A percentile compares a stretch with the other conserved stretches of the same genome.
phyloP scores from a whole-genome alignment of 2,888 invertebrate genomes.

The Cacoxenus indagator region DNA sequence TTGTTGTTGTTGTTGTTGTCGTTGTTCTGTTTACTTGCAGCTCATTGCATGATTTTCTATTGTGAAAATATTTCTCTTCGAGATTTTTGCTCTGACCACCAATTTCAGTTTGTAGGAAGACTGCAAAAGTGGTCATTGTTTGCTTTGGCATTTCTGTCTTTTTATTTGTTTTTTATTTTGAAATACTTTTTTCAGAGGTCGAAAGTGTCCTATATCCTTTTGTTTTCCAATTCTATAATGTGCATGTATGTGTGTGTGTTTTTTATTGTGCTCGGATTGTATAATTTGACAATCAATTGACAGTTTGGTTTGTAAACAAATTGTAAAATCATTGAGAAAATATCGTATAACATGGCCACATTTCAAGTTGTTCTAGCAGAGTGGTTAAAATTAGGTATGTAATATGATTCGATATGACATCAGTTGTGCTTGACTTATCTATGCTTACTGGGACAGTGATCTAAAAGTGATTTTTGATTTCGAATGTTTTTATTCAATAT shows the following conservation, averaged over 20 bases:
- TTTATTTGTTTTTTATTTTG: neutral
- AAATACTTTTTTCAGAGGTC: neutral
- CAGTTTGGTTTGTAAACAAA: constrained; percentile 58
- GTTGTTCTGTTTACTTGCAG: neutral
- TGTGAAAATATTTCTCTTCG: neutral
- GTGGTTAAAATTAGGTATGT: no score
- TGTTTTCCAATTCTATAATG: constrained; percentile 11
- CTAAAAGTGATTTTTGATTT: no score
- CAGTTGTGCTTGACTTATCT: no score
- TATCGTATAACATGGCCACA: neutral
- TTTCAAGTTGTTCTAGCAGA: neutral
- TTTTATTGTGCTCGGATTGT: constrained; percentile 35
- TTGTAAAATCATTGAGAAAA: constrained; percentile 26
- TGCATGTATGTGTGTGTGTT: neutral
- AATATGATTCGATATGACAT: no score
- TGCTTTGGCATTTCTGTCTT: neutral
- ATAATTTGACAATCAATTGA: constrained; percentile 64
- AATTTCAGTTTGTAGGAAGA: neutral
- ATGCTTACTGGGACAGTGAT: no score
- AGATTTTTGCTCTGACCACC: neutral
- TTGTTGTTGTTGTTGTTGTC: no score
- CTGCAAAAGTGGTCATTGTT: neutral
- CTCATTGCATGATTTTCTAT: neutral
- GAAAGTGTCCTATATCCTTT: constrained; percentile 15
- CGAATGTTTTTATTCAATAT: no score